phyloP scores from a whole-genome alignment of 2,113 vertebrate species.

The Mungos mungo region DNA sequence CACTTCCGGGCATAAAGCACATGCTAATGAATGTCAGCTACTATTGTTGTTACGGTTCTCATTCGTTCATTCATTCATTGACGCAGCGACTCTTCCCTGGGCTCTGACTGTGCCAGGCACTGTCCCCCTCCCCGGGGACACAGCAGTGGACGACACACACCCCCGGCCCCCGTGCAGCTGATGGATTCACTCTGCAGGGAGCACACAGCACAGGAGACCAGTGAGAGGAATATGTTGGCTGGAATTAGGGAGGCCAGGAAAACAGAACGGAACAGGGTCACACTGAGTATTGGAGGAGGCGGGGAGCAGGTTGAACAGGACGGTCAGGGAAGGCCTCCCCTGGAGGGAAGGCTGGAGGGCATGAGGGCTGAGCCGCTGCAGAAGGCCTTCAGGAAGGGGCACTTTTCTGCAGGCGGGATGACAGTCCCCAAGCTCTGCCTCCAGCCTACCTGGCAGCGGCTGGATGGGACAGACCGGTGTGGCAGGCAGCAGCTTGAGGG shows the following conservation, averaged over 20 bases:
- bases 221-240: background rate
- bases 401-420: accelerated
- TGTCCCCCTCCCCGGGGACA: background rate
- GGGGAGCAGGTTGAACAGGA: background rate
- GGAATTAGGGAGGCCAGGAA: no score
- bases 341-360: no score
- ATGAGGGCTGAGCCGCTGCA: background rate
- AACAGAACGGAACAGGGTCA: background rate
- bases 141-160: background rate
- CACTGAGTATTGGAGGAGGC: accelerated
- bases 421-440: background rate
- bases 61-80: background rate
- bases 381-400: accelerated
- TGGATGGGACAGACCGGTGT: accelerated
- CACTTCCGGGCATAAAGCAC: background rate
- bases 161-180: background rate
- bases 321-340: background rate
- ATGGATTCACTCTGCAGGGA: background rate
- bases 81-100: background rate
- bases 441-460: no score
- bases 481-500: background rate
- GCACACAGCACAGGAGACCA: background rate
- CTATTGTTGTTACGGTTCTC: background rate
- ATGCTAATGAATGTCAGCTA: accelerated
- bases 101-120: accelerated